A percentile compares a stretch with the other conserved stretches of the same genome.
phyloP scores from a whole-genome alignment of 2,797 vertebrate species.

The Molossus alvarezi region DNA sequence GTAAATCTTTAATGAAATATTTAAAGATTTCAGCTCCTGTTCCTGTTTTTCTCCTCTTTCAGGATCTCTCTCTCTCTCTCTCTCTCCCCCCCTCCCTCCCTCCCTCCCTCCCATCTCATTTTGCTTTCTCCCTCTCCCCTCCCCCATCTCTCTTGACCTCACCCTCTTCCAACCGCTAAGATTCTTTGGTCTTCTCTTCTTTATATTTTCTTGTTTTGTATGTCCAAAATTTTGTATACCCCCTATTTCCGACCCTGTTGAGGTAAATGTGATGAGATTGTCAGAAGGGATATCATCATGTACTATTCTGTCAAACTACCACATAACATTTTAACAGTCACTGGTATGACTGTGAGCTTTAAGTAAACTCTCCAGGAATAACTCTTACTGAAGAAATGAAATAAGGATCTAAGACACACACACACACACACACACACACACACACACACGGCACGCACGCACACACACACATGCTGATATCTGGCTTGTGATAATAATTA shows the following conservation, averaged over 20 bases:
- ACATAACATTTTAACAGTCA: neutral
- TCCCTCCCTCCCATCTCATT: neutral
- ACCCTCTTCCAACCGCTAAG: neutral
- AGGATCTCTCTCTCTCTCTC: neutral
- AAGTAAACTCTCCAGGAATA: constrained; percentile 38
- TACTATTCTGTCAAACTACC: neutral
- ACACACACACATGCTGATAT: neutral
- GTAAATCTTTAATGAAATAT: constrained; percentile 69
- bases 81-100: neutral
- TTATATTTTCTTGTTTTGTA: neutral
- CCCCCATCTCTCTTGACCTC: neutral
- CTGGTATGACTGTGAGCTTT: neutral
- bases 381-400: constrained; percentile 34
- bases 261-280: neutral
- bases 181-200: neutral
- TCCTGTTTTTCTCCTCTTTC: constrained; percentile 2
- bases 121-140: neutral
- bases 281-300: constrained; percentile 7
- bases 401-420: neutral
- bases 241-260: neutral
- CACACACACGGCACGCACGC: no score
- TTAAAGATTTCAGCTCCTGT: constrained; percentile 6
- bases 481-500: neutral
- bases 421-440: neutral
- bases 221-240: neutral